Evolutionary conservation across 2,797 vertebrate genomes (phyloP).

Genomic region (Epinephelus awoara): DNA sequence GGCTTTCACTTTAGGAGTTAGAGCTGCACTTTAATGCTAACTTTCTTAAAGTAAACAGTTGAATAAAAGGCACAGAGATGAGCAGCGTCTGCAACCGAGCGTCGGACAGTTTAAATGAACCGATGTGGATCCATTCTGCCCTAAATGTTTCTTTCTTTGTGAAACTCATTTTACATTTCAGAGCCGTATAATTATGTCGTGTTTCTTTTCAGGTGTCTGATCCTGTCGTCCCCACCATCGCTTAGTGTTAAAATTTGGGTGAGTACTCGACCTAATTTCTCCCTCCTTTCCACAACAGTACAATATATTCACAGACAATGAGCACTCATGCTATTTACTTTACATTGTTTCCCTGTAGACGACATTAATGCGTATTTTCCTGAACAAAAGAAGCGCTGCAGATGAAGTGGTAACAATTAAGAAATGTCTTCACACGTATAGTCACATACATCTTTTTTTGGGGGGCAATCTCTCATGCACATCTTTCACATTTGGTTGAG

Average conservation of each 20-base stretch:
- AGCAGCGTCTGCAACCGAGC: constrained; percentile 25
- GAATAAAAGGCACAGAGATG: constrained; percentile 4
- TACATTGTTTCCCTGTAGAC: not conserved
- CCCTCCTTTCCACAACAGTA: not conserved
- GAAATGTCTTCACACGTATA: not conserved
- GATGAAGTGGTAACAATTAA: not conserved
- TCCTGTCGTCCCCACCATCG: constrained; percentile 46
- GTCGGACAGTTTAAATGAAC: constrained; percentile 12
- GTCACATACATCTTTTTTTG: not conserved
- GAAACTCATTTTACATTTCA: not conserved
- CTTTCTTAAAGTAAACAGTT: constrained; percentile 72
- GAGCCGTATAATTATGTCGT: constrained; percentile 7
- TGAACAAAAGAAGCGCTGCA: not conserved
- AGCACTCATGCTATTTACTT: not conserved
- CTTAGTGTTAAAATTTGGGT: constrained; percentile 65
- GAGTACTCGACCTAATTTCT: constrained; percentile 51
- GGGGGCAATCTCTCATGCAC: not conserved
- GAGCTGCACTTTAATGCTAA: constrained; percentile 67
- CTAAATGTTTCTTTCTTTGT: constrained; percentile 6
- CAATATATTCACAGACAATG: not conserved
- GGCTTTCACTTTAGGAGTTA: constrained; percentile 72
- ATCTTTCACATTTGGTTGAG: not conserved
- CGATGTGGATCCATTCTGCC: not conserved
- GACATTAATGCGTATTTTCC: not conserved
- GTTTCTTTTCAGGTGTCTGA: constrained; percentile 69